phyloP scores from a whole-genome alignment of 2,113 vertebrate species.

The Suncus etruscus region DNA sequence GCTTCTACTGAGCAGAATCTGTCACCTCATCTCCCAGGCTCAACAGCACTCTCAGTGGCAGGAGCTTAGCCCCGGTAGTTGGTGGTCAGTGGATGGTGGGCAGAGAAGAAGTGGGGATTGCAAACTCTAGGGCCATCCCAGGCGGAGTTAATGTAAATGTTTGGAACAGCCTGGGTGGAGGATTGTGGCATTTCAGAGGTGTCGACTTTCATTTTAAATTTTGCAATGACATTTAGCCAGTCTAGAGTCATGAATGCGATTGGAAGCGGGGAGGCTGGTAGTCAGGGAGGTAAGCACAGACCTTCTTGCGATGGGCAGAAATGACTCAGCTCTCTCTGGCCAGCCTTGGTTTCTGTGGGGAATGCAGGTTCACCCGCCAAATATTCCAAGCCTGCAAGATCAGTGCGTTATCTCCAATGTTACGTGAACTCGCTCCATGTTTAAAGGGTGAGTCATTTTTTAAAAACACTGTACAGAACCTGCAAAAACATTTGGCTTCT shows the following conservation, averaged over 20 bases:
- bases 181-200: constrained; percentile 35
- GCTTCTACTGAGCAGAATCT: background rate
- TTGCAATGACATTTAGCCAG: constrained; percentile 27
- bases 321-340: background rate
- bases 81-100: too few species aligned
- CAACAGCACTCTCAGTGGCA: background rate
- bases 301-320: background rate
- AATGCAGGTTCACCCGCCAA: background rate
- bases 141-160: background rate
- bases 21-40: background rate
- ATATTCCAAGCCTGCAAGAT: background rate
- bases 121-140: background rate
- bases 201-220: constrained; percentile 25
- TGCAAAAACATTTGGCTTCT: background rate
- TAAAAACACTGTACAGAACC: background rate
- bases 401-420: background rate
- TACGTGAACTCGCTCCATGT: background rate
- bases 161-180: background rate
- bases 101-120: too few species aligned
- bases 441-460: background rate
- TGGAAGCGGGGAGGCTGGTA: background rate
- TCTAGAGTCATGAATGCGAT: constrained; percentile 8
- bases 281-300: background rate
- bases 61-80: background rate
- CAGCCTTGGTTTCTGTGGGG: background rate